Percentiles rank a stretch among this genome's conserved stretches.
These are phyloP conservation scores for Callocephalon fimbriatum DNA, from an alignment of 2,113 vertebrate genomes.

Conservation along the genomic window DNA sequence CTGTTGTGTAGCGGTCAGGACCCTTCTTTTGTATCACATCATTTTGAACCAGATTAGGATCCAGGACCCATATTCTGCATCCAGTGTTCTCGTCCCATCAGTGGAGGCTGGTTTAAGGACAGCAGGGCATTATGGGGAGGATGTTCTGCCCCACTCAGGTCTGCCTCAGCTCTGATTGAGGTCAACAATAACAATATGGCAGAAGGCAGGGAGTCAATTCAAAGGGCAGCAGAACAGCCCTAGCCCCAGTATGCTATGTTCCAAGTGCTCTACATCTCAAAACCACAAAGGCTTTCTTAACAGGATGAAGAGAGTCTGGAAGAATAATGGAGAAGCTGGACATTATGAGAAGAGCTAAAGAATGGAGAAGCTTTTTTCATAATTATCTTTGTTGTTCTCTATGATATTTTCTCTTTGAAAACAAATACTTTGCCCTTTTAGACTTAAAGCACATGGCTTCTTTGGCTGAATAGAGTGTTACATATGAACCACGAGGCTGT, in stretches of 20 bases:
- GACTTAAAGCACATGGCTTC: not conserved
- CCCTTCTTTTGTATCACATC: not conserved
- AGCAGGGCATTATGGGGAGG: not conserved
- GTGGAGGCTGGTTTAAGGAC: not conserved
- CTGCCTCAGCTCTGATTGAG: not conserved
- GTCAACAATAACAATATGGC: not conserved
- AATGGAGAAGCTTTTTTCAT: not conserved
- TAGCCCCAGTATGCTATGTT: not conserved
- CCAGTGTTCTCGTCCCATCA: not conserved
- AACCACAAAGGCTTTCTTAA: not conserved
- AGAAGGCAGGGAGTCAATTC: not conserved
- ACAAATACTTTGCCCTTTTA: not conserved
- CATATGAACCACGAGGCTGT: not conserved
- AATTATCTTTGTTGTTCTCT: not conserved
- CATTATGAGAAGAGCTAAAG: not conserved
- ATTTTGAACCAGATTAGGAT: not conserved
- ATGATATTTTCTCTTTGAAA: constrained; percentile 16
- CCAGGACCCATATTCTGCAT: not conserved
- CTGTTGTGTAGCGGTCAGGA: not conserved
- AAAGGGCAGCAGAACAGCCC: not conserved
- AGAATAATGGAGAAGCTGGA: not conserved
- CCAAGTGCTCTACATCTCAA: not conserved
- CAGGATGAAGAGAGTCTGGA: not conserved
- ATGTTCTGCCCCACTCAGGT: not conserved
- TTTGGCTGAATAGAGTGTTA: constrained; percentile 35